phyloP scores from a whole-genome alignment of 2,888 invertebrate species.

The Neocrepidodera transversa region DNA sequence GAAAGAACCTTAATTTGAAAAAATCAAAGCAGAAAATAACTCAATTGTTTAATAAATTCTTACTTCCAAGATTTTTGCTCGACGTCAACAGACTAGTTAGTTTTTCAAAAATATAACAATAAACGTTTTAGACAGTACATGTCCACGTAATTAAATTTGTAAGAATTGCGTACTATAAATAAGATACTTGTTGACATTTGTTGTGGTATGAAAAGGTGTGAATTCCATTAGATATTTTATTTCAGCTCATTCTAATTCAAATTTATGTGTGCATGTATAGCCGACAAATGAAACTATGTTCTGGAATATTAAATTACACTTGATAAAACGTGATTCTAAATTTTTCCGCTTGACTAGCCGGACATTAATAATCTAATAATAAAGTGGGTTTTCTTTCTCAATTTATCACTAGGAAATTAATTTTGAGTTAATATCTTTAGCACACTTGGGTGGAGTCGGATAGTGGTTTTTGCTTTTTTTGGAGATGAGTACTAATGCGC shows the following conservation, averaged over 20 bases:
- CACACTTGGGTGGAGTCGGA: slow-evolving; percentile 2
- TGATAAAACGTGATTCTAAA: slow-evolving; percentile 18
- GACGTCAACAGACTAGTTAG: no score
- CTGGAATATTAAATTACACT: slow-evolving; percentile 19
- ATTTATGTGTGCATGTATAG: slow-evolving; percentile 9
- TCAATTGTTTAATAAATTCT: no score
- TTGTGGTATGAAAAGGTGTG: neutral
- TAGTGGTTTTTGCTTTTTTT: neutral
- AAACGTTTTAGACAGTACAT: no score
- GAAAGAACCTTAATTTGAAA: no score
- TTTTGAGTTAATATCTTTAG: slow-evolving; percentile 4
- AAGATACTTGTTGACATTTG: slow-evolving; percentile 1
- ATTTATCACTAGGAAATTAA: slow-evolving; percentile 13
- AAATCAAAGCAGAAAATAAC: no score
- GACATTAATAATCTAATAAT: slow-evolving; percentile 14
- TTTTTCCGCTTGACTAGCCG: slow-evolving; percentile 15
- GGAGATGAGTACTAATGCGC: neutral
- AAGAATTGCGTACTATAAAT: neutral
- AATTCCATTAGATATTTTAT: slow-evolving; percentile 8
- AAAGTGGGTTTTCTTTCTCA: slow-evolving; percentile 6
- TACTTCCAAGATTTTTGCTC: no score
- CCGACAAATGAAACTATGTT: slow-evolving; percentile 1
- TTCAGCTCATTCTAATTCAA: slow-evolving; percentile 2
- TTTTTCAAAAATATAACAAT: no score
- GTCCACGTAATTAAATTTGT: neutral